Evolutionary conservation across 1,140 invertebrate genomes (phyloP).

Genomic region (Sipha flava): DNA sequence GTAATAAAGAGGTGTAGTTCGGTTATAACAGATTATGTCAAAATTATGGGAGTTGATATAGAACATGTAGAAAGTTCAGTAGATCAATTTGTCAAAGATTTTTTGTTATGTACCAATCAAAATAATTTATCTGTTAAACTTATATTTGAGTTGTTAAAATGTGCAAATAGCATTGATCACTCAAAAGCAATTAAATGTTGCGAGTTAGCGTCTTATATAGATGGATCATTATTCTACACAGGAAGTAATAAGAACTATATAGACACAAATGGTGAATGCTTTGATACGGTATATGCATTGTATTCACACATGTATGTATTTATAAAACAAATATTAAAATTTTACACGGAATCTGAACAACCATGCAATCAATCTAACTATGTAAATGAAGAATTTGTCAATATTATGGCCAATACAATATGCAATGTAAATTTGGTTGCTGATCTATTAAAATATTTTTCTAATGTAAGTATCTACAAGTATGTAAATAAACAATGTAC

Average conservation of each 20-base stretch:
- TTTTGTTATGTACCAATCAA: neutral
- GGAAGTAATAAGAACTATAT: neutral
- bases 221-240: neutral
- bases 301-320: conserved; percentile 16
- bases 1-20: neutral
- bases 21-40: neutral
- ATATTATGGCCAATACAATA: neutral
- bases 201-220: neutral
- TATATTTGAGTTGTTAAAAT: neutral
- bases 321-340: conserved; percentile 7
- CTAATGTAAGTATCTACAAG: conserved; percentile 9
- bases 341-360: neutral
- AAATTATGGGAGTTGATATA: neutral
- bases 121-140: neutral
- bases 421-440: conserved; percentile 1
- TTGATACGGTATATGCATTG: neutral
- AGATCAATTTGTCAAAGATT: conserved; percentile 19
- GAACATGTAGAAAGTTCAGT: conserved; percentile 24
- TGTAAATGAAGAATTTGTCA: neutral
- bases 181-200: conserved; percentile 12
- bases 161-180: neutral
- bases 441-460: conserved; percentile 7
- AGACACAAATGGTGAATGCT: neutral
- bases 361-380: neutral
- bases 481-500: neutral